Percentiles rank a stretch among this genome's conserved stretches.
Conservation (phyloP, 2,113 vertebrate species). For the Oenanthe melanoleuca region DNA sequence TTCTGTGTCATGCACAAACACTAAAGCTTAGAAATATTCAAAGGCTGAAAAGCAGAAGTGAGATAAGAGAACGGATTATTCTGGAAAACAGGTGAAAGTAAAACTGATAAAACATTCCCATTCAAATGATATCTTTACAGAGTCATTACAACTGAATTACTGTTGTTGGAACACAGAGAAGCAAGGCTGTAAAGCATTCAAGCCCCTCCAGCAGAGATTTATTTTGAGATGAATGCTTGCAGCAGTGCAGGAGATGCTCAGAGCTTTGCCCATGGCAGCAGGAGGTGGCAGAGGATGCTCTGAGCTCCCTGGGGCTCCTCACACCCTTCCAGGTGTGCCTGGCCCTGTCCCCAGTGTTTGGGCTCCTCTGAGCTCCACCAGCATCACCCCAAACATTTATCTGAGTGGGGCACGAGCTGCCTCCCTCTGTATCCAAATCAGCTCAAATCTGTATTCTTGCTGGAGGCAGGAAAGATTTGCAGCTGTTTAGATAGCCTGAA, state of each 20-base stretch:
- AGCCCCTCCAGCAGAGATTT: background rate
- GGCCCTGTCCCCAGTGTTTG: background rate
- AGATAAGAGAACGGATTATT: slow-evolving; percentile 59
- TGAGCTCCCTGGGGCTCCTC: background rate
- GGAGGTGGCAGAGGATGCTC: background rate
- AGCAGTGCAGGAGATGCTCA: background rate
- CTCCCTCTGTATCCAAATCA: background rate
- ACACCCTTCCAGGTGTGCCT: too few species aligned
- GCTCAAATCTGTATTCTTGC: background rate
- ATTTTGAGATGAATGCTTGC: background rate
- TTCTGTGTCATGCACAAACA: slow-evolving; percentile 16
- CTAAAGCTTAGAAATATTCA: slow-evolving; percentile 8
- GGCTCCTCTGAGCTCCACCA: background rate
- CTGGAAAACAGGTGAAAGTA: slow-evolving; percentile 6
- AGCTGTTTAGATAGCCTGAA: background rate
- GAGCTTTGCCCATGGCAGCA: background rate
- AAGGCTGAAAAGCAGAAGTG: background rate
- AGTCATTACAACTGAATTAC: slow-evolving; percentile 61
- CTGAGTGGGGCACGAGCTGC: background rate
- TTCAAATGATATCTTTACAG: slow-evolving; percentile 58
- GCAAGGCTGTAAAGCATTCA: background rate
- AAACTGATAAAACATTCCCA: slow-evolving; percentile 38
- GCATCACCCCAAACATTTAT: accelerated
- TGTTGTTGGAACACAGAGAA: background rate
- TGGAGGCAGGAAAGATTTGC: background rate